Conservation (phyloP, 1,140 invertebrate genomes). For the Megathymus violae region DNA sequence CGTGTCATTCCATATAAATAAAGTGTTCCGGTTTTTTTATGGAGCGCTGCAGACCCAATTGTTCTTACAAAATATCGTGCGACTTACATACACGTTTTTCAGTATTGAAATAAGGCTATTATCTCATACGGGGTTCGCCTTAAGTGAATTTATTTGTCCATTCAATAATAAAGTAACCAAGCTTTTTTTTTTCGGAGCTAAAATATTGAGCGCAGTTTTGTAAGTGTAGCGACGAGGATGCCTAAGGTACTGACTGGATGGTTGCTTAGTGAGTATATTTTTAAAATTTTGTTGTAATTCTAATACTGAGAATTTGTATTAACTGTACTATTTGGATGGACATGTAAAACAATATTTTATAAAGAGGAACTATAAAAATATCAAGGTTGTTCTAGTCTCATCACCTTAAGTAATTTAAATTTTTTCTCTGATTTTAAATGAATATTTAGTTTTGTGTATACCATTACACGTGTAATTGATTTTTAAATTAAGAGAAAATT, state of each 20-base stretch:
- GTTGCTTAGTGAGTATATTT: too few relatives aligned
- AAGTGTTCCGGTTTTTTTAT: conserved; percentile 42
- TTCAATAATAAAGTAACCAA: conserved; percentile 66
- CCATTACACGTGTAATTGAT: too few relatives aligned
- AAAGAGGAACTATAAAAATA: too few relatives aligned
- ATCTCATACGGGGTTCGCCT: conserved; percentile 58
- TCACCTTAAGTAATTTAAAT: too few relatives aligned
- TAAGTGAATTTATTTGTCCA: conserved; percentile 74
- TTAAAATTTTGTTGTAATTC: too few relatives aligned
- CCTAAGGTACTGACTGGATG: conserved; percentile 21
- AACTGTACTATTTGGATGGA: too few relatives aligned
- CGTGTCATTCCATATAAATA: conserved; percentile 46
- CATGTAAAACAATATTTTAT: too few relatives aligned
- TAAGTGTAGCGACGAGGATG: conserved; percentile 59
- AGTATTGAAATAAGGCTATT: conserved; percentile 69
- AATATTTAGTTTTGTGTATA: too few relatives aligned
- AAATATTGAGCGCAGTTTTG: conserved; percentile 61
- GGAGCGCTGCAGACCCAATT: conserved; percentile 46
- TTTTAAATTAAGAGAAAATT: too few relatives aligned
- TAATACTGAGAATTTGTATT: too few relatives aligned
- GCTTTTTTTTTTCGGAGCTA: conserved; percentile 57
- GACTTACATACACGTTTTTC: conserved; percentile 51
- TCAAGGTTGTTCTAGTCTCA: too few relatives aligned
- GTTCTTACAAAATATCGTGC: conserved; percentile 57
- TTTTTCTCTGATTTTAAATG: too few relatives aligned